Evolutionary conservation across 2,888 invertebrate species (phyloP).

Genomic region (Melieria crassipennis): DNA sequence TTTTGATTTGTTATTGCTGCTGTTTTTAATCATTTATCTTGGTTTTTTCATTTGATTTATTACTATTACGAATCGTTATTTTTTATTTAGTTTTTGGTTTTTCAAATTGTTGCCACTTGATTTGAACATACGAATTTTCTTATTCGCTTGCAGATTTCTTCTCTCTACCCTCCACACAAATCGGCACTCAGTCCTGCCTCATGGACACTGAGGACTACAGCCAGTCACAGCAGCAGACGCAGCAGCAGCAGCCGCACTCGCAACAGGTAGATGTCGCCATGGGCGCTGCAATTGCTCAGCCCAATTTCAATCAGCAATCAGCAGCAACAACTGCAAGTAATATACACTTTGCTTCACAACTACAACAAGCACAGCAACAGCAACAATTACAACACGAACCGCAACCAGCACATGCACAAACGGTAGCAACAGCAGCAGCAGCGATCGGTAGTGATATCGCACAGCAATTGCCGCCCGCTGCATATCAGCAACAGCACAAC

Average conservation of each 20-base stretch:
- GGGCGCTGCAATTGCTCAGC: slow-evolving; percentile 36
- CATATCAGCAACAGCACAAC: slow-evolving; percentile 43
- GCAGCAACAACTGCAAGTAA: slow-evolving; percentile 28
- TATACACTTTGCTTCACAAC: slow-evolving; percentile 21
- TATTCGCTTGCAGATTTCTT: slow-evolving; percentile 53
- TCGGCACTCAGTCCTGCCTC: slow-evolving; percentile 57
- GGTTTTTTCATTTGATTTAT: not conserved
- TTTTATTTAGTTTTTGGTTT: not conserved
- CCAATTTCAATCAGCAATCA: slow-evolving; percentile 41
- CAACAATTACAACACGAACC: slow-evolving; percentile 29
- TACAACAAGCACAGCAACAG: slow-evolving; percentile 31
- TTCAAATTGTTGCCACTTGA: not conserved
- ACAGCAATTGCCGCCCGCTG: slow-evolving; percentile 39
- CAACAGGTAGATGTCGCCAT: slow-evolving; percentile 45
- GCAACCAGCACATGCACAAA: slow-evolving; percentile 20
- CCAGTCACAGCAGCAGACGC: slow-evolving; percentile 29
- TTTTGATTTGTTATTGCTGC: not conserved
- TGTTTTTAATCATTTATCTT: not conserved
- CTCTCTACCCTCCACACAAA: slow-evolving; percentile 57
- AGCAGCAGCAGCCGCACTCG: slow-evolving; percentile 31
- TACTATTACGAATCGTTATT: slow-evolving; percentile 7
- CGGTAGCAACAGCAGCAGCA: slow-evolving; percentile 7
- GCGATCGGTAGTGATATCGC: slow-evolving; percentile 41
- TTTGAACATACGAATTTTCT: slow-evolving; percentile 17
- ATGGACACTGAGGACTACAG: slow-evolving; percentile 54